Conservation (phyloP, 2,888 invertebrate species). For the Eupithecia subumbrata region DNA sequence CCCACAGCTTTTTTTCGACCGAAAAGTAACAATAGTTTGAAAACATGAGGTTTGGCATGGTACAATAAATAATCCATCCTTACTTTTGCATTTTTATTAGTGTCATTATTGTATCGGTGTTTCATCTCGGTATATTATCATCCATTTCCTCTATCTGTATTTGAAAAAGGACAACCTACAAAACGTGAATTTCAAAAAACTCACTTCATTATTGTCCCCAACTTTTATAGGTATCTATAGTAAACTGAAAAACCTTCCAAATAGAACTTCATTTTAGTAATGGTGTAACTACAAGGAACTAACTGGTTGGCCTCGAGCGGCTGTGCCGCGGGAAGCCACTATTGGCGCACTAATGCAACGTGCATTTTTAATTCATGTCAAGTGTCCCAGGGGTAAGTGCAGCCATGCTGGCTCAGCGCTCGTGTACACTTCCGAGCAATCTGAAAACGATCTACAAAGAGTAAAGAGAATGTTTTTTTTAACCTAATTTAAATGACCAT, state of each 20-base stretch:
- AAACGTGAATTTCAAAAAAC: not conserved
- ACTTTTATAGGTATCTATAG: not conserved
- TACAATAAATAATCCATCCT: not conserved
- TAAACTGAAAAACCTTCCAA: not conserved
- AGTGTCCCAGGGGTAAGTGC: constrained; percentile 70
- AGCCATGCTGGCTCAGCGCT: constrained; percentile 42
- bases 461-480: not conserved
- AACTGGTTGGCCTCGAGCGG: constrained; percentile 27
- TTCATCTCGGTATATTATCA: not conserved
- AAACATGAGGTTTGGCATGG: too few species aligned
- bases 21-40: not conserved
- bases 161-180: not conserved
- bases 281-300: not conserved
- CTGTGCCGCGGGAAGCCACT: constrained; percentile 40
- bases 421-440: constrained; percentile 7
- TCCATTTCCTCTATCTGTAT: not conserved
- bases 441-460: not conserved
- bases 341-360: constrained; percentile 74
- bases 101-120: not conserved
- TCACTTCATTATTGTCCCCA: not conserved
- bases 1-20: not conserved
- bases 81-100: not conserved
- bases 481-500: not conserved
- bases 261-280: not conserved
- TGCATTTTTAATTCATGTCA: constrained; percentile 81